Conservation (phyloP, 2,888 invertebrate species). For the Eutolmus rufibarbis region DNA sequence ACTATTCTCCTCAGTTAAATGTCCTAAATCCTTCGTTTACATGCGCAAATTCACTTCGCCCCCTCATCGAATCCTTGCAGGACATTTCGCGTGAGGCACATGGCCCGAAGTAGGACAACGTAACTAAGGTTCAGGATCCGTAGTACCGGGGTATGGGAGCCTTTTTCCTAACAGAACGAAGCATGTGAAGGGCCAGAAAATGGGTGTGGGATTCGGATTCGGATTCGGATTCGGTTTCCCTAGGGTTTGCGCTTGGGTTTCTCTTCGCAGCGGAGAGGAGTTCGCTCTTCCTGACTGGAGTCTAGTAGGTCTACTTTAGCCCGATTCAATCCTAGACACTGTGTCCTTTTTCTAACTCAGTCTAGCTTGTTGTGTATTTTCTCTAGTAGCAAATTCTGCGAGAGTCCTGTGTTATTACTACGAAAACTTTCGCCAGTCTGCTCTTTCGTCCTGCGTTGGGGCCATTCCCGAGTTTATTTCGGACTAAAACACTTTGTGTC, state of each 20-base stretch:
- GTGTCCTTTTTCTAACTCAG: not conserved
- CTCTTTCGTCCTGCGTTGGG: not conserved
- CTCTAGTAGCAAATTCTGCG: not conserved
- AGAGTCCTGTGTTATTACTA: not conserved
- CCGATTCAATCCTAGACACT: not conserved
- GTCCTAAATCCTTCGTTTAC: not conserved
- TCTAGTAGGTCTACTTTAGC: not conserved
- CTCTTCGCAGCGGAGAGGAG: not conserved
- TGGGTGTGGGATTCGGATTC: not conserved
- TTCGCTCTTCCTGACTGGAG: not conserved
- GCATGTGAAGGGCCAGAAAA: not conserved
- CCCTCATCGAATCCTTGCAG: no score
- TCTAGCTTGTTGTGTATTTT: not conserved
- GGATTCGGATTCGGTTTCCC: not conserved
- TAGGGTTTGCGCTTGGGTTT: not conserved
- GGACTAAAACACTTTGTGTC: not conserved
- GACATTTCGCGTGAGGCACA: not conserved
- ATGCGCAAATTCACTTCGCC: not conserved
- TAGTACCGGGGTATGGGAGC: not conserved
- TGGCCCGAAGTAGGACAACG: not conserved
- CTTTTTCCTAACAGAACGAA: not conserved
- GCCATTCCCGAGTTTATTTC: not conserved
- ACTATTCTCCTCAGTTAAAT: slow-evolving; percentile 11
- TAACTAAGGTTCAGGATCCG: not conserved
- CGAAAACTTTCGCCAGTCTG: not conserved